These are phyloP conservation scores for Varanus komodoensis DNA, from an alignment of 2,113 vertebrate species.

Conservation along the genomic window DNA sequence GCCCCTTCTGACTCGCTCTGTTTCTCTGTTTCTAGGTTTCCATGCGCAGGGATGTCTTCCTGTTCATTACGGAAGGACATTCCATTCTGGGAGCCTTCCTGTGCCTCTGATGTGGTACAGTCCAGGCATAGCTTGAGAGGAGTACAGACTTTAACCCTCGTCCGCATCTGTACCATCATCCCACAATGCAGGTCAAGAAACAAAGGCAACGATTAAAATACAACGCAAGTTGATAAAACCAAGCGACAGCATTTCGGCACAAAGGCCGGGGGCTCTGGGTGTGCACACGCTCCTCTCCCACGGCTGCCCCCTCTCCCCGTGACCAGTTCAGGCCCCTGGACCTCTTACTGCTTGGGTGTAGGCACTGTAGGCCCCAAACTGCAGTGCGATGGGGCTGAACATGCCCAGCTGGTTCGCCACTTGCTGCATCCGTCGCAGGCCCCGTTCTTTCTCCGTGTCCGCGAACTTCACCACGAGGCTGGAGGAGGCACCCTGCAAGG, in stretches of 20 bases:
- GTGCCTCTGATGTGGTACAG: neutral
- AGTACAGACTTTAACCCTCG: no score
- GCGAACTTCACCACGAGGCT: constrained; percentile 98
- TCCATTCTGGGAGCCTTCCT: neutral
- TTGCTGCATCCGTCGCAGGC: constrained; percentile 94
- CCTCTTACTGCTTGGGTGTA: constrained; percentile 92
- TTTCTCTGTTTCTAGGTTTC: neutral
- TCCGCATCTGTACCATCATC: no score
- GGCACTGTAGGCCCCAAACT: constrained; percentile 94
- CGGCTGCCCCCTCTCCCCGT: no score
- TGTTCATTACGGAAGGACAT: neutral
- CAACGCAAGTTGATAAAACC: no score
- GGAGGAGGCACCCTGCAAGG: constrained; percentile 89
- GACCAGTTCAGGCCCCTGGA: neutral
- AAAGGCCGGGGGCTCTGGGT: no score
- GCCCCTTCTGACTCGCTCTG: no score
- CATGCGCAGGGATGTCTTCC: neutral
- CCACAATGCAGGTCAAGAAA: no score
- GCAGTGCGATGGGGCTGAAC: constrained; percentile 95
- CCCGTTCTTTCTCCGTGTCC: constrained; percentile 94
- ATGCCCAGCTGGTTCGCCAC: constrained; percentile 93
- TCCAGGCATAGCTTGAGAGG: neutral
- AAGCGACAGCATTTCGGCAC: no score
- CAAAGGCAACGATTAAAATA: no score
- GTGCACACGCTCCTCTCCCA: no score